Evolutionary conservation across 53 echinoderm and acorn worm genomes (phyloP).

Genomic region (Holothuria scabra): DNA sequence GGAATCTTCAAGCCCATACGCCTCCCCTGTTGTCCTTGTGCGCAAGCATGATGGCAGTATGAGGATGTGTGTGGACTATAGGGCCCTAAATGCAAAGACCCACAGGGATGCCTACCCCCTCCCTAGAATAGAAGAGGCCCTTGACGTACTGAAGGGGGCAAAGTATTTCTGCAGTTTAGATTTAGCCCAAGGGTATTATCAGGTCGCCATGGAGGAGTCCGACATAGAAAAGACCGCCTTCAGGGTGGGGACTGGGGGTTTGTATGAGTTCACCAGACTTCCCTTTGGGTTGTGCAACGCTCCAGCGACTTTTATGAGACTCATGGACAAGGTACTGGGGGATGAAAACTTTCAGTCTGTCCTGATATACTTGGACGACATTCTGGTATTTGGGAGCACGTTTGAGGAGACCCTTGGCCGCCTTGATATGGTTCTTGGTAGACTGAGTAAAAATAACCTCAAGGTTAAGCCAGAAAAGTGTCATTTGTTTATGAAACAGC

Average conservation of each 20-base stretch:
- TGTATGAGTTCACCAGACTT: slow-evolving; percentile 71
- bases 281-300: slow-evolving; percentile 74
- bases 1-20: slow-evolving; percentile 27
- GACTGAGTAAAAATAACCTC: slow-evolving; percentile 46
- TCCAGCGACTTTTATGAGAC: too few species aligned
- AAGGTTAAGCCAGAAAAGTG: slow-evolving; percentile 74
- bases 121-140: slow-evolving; percentile 59
- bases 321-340: slow-evolving; percentile 58
- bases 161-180: slow-evolving; percentile 61
- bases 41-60: too few species aligned
- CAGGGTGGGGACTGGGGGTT: slow-evolving; percentile 73
- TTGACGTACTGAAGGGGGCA: slow-evolving; percentile 58
- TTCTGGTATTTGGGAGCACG: slow-evolving; percentile 66
- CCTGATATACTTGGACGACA: slow-evolving; percentile 70
- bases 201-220: slow-evolving; percentile 54
- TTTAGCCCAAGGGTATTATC: slow-evolving; percentile 63
- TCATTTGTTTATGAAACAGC: slow-evolving; percentile 54
- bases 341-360: slow-evolving; percentile 70
- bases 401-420: slow-evolving; percentile 62
- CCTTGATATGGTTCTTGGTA: slow-evolving; percentile 62
- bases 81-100: too few species aligned
- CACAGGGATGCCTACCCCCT: slow-evolving; percentile 72
- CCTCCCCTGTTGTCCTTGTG: too few species aligned
- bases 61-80: too few species aligned
- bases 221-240: slow-evolving; percentile 79